Evolutionary conservation across 1,140 invertebrate species (phyloP).

Genomic region (Drosophila novamexicana): DNA sequence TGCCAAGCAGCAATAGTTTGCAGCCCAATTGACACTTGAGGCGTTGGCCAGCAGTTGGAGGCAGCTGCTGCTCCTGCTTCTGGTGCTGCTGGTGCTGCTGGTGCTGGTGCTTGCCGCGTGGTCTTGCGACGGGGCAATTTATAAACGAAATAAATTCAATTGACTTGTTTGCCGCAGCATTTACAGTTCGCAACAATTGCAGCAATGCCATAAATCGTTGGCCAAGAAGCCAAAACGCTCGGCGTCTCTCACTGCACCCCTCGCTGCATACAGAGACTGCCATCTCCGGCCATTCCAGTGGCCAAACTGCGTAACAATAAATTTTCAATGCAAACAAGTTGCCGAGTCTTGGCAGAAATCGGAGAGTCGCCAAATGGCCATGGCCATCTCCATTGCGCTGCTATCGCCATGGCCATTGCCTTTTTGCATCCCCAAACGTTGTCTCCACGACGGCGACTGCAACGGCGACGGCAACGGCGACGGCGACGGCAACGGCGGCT

Average conservation of each 20-base stretch:
- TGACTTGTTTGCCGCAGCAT: conserved; percentile 82
- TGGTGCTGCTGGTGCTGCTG: conserved; percentile 17
- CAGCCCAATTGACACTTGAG: conserved; percentile 75
- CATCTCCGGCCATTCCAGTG: conserved; percentile 44
- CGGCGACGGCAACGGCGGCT: conserved; percentile 8
- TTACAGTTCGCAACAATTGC: conserved; percentile 83
- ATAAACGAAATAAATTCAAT: conserved; percentile 83
- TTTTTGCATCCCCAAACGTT: conserved; percentile 29
- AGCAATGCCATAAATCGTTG: conserved; percentile 81
- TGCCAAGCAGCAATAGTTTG: not conserved
- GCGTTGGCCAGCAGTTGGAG: conserved; percentile 44
- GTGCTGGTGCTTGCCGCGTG: conserved; percentile 5
- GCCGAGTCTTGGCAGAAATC: conserved; percentile 36
- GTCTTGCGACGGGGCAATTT: conserved; percentile 64
- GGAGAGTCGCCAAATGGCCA: conserved; percentile 34
- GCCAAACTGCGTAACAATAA: conserved; percentile 78
- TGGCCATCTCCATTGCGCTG: conserved; percentile 13
- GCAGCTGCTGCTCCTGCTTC: conserved; percentile 21
- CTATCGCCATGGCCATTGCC: conserved; percentile 29
- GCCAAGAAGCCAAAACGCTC: conserved; percentile 48
- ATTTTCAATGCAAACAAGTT: conserved; percentile 83
- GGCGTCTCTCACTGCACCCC: not conserved
- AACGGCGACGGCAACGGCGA: conserved; percentile 1
- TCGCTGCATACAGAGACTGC: not conserved
- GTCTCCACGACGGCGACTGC: conserved; percentile 14